A percentile compares a stretch with the other conserved stretches of the same genome.
These are phyloP conservation scores for Hypselothyrea guttata DNA, from an alignment of 2,888 invertebrate genomes.

Conservation along the genomic window DNA sequence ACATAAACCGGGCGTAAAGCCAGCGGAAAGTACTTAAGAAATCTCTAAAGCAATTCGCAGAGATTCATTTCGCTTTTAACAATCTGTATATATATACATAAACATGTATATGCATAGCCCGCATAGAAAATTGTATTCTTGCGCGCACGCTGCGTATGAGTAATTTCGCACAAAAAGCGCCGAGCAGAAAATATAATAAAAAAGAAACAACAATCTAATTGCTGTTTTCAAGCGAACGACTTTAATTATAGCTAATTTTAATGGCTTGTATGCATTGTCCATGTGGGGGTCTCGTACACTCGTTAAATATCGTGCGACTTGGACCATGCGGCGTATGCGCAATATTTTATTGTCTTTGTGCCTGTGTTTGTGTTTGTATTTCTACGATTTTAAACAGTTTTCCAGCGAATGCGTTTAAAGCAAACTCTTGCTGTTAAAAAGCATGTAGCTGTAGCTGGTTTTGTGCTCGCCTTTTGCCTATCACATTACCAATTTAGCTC, in stretches of 20 bases:
- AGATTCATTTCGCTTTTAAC: no score
- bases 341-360: conserved; percentile 20
- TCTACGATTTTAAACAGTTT: conserved; percentile 27
- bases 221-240: conserved; percentile 55
- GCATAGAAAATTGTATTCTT: no score
- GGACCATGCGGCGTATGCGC: conserved; percentile 59
- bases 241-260: conserved; percentile 70
- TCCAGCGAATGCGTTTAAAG: conserved; percentile 1
- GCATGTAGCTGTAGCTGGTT: not conserved
- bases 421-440: conserved; percentile 32
- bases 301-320: conserved; percentile 17
- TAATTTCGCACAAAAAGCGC: conserved; percentile 32
- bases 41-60: no score
- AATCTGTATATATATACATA: no score
- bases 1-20: no score
- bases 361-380: no score
- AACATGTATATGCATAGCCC: no score
- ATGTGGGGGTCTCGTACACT: conserved; percentile 17
- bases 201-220: conserved; percentile 48
- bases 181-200: not conserved
- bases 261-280: conserved; percentile 54
- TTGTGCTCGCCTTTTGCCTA: no score
- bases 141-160: conserved; percentile 42
- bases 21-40: no score
- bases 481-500: conserved; percentile 67